Conservation (phyloP, 2,888 invertebrate species). For the Sphecodes monilicornis region DNA sequence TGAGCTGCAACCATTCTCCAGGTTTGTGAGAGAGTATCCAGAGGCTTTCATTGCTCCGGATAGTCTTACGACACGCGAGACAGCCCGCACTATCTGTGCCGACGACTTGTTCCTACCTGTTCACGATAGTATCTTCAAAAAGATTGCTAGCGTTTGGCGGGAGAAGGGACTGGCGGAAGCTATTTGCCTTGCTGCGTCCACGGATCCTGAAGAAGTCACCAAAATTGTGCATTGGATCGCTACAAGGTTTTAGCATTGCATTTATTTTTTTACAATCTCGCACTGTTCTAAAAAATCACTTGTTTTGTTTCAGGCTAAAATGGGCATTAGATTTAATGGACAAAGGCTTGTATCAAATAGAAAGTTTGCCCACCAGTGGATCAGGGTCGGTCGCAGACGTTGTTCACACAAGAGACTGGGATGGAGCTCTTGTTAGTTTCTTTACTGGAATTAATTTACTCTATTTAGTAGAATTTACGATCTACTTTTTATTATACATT, state of each 20-base stretch:
- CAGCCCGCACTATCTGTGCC: slow-evolving; percentile 85
- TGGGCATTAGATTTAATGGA: slow-evolving; percentile 78
- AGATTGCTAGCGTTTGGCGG: slow-evolving; percentile 90
- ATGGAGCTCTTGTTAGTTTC: slow-evolving; percentile 82
- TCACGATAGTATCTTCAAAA: slow-evolving; percentile 90
- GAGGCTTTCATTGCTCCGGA: slow-evolving; percentile 89
- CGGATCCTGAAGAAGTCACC: slow-evolving; percentile 85
- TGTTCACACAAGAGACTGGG: slow-evolving; percentile 80
- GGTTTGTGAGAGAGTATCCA: slow-evolving; percentile 87
- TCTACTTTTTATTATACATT: slow-evolving; percentile 75
- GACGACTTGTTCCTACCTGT: slow-evolving; percentile 87
- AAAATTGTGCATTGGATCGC: slow-evolving; percentile 84
- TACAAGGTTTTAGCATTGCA: slow-evolving; percentile 71
- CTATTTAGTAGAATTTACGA: slow-evolving; percentile 62
- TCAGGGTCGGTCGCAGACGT: slow-evolving; percentile 81
- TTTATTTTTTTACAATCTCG: not conserved
- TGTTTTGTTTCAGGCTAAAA: slow-evolving; percentile 72
- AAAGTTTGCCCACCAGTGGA: slow-evolving; percentile 78
- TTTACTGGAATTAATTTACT: not conserved
- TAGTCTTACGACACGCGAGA: slow-evolving; percentile 86
- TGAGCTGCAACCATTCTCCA: slow-evolving; percentile 77
- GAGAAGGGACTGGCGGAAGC: slow-evolving; percentile 91
- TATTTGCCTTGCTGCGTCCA: slow-evolving; percentile 87
- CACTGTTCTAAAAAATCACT: not conserved
- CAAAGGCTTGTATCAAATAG: slow-evolving; percentile 77